phyloP scores from a whole-genome alignment of 2,888 invertebrate genomes.

The Exephanes ischioxanthus region DNA sequence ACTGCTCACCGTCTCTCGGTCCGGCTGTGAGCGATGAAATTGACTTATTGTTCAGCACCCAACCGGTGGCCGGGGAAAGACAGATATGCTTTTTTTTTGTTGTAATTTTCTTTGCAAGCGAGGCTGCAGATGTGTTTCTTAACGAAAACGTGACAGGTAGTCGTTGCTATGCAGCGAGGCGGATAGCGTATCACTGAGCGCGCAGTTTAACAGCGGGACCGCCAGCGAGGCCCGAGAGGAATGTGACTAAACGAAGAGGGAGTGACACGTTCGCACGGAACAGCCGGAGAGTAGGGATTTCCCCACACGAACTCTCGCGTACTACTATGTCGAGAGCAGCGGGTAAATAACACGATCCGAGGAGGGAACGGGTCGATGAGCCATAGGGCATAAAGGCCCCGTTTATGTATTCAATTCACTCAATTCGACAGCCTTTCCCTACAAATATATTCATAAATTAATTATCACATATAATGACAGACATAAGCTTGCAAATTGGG shows the following conservation, averaged over 20 bases:
- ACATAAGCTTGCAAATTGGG: background rate
- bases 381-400: background rate
- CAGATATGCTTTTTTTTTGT: background rate
- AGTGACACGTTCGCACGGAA: background rate
- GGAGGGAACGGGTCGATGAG: background rate
- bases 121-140: background rate
- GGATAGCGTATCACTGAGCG: conserved; percentile 1
- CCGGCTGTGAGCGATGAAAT: background rate
- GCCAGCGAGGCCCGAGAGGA: background rate
- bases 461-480: no score
- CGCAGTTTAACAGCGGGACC: background rate
- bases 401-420: no score
- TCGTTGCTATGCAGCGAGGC: conserved; percentile 2
- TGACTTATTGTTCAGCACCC: background rate
- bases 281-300: background rate
- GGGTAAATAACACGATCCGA: background rate
- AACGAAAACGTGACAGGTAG: background rate
- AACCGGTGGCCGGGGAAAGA: background rate
- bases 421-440: no score
- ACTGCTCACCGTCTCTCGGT: background rate
- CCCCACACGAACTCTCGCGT: background rate
- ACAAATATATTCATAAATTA: no score
- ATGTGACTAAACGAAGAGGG: conserved; percentile 4
- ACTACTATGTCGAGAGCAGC: background rate
- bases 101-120: background rate